Base-by-base conservation (phyloP, 2,113 vertebrate species). In the Phylloscopus trochiloides region DNA sequence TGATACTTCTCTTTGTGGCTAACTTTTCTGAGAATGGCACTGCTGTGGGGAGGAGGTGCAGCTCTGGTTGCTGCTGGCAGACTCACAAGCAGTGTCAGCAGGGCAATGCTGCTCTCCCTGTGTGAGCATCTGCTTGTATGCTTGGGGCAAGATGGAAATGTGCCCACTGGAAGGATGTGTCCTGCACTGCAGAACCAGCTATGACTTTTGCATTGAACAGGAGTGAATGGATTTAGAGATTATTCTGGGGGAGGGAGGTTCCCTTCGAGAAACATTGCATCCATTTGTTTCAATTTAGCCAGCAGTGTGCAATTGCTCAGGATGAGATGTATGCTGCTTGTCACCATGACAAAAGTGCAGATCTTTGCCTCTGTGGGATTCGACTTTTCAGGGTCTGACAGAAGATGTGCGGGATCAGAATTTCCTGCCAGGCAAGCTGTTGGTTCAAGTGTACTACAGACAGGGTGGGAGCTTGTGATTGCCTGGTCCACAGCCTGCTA, bases 341-440 rank as follows among this genome's bases (percentile, higher is more conserved):
- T 94, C 88, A 91, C 90, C 50, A 4, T 73, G 88, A 94, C 86
- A 66, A 70, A 97, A 94, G 61, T 34, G 65, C 70, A 85, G 73
- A 86, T 92, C 54, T 83, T 94, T 90, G 59, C 86, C 50, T 96
- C 71, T 0, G 1, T 90, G 88, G 61, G 71, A 95, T 96, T 92
- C 0, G 12, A 80, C 80, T 94, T 88, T 48, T 71, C 90, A 78
- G 67, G 74, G 48, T 40, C 81, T 96, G 96, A 95, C 84, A 84
- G 92, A 87, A 94, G 92, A 94, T 92, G 86, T 84, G 92, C 52
- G 22, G 80, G 88, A 95, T 94, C 84, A 95, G 90, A 92, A 97
- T 96, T 93, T 84, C 86, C 90, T 91, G 86, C 95, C 80, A 91
- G 94, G 86, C 88, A 90, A 95, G 48, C 55, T 6, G 7, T 81